A percentile compares a stretch with the other conserved stretches of the same genome.
Conservation (phyloP, 1,140 invertebrate genomes). For the Branchinecta lynchi region DNA sequence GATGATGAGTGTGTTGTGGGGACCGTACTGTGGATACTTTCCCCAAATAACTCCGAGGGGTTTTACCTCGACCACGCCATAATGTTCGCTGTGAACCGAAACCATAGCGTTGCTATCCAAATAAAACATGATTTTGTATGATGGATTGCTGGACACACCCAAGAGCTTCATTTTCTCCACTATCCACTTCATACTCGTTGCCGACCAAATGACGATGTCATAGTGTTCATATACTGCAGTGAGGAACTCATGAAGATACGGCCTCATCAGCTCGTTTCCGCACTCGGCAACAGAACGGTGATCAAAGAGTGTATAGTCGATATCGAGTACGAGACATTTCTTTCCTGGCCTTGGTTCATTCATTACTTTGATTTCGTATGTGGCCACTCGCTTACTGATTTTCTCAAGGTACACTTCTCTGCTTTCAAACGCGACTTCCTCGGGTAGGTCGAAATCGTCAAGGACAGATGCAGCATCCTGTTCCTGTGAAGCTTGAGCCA, state of each 20-base stretch:
- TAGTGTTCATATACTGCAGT: slow-evolving; percentile 76
- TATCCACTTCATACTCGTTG: slow-evolving; percentile 96
- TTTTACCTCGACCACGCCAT: slow-evolving; percentile 86
- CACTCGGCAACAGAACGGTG: slow-evolving; percentile 78
- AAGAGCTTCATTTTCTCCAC: slow-evolving; percentile 91
- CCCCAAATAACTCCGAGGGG: slow-evolving; percentile 94
- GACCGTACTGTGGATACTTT: slow-evolving; percentile 68
- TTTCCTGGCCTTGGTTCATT: slow-evolving; percentile 65
- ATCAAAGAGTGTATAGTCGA: slow-evolving; percentile 94
- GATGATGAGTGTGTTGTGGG: slow-evolving; percentile 94
- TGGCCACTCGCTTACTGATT: slow-evolving; percentile 61
- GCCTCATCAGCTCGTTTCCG: slow-evolving; percentile 80
- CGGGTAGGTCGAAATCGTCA: slow-evolving; percentile 60
- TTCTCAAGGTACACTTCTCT: slow-evolving; percentile 44
- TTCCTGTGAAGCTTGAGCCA: slow-evolving; percentile 55
- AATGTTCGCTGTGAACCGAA: slow-evolving; percentile 69
- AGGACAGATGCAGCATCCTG: slow-evolving; percentile 65
- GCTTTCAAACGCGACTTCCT: slow-evolving; percentile 69
- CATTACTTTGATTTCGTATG: slow-evolving; percentile 62
- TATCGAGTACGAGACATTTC: slow-evolving; percentile 84
- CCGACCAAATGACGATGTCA: slow-evolving; percentile 83
- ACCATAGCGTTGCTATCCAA: slow-evolving; percentile 88
- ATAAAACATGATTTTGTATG: slow-evolving; percentile 86
- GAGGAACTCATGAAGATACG: slow-evolving; percentile 87
- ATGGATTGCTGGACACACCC: slow-evolving; percentile 59